phyloP scores from a whole-genome alignment of 2,113 vertebrate species.

The Seriola aureovittata region DNA sequence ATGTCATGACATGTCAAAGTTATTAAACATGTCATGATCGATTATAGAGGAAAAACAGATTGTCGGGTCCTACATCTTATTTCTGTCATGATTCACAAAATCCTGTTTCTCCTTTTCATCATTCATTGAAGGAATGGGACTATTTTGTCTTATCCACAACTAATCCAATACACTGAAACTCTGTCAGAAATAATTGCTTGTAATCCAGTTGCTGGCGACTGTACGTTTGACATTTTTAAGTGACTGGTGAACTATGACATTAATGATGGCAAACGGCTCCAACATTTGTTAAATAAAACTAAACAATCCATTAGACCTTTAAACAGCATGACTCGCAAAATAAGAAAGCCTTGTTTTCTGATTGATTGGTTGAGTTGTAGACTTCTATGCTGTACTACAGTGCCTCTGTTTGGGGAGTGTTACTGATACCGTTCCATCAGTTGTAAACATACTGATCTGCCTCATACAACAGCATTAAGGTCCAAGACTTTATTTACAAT shows the following conservation, averaged over 20 bases:
- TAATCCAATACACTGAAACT: slow-evolving; percentile 66
- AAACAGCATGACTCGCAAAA: slow-evolving; percentile 66
- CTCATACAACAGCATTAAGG: neutral
- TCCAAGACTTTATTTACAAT: neutral
- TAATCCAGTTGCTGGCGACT: slow-evolving; percentile 76
- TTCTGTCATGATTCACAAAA: neutral
- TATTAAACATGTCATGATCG: neutral
- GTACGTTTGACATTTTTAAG: slow-evolving; percentile 77
- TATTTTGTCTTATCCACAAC: slow-evolving; percentile 45
- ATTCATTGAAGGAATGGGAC: neutral
- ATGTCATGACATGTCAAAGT: neutral
- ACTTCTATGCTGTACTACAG: neutral
- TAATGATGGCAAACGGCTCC: slow-evolving; percentile 67
- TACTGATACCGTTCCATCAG: neutral
- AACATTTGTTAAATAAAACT: slow-evolving; percentile 64
- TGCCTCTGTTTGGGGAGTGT: neutral
- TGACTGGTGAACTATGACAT: slow-evolving; percentile 78
- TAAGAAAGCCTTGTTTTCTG: slow-evolving; percentile 50
- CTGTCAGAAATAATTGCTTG: slow-evolving; percentile 71
- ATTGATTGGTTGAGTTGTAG: neutral
- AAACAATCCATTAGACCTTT: slow-evolving; percentile 72
- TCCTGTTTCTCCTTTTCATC: neutral
- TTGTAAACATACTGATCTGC: neutral
- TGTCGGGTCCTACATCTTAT: neutral
- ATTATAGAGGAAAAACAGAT: neutral